phyloP scores from a whole-genome alignment of 2,113 vertebrate species.

The Heterotis niloticus region DNA sequence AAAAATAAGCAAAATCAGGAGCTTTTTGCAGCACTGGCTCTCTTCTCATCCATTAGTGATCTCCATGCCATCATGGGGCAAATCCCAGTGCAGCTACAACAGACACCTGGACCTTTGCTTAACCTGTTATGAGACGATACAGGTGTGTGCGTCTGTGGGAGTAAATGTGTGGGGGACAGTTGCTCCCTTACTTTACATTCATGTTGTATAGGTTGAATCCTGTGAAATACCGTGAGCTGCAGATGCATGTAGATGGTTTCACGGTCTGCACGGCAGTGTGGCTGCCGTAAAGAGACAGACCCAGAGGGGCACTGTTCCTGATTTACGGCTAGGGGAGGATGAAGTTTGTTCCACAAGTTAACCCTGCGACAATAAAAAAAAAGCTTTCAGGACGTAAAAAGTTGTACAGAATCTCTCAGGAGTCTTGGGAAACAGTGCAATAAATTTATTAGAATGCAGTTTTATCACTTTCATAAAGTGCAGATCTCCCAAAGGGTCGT shows the following conservation, averaged over 20 bases:
- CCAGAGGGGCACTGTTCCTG: slow-evolving; percentile 30
- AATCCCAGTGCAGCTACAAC: slow-evolving; percentile 15
- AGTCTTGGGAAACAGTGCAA: not conserved
- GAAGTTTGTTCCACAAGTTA: slow-evolving; percentile 56
- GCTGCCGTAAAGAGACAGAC: not conserved
- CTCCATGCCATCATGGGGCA: slow-evolving; percentile 2
- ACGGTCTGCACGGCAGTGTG: not conserved
- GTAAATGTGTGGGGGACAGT: not conserved
- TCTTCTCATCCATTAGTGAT: not conserved
- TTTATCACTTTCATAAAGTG: not conserved
- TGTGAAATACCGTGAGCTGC: slow-evolving; percentile 2
- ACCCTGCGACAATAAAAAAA: slow-evolving; percentile 68
- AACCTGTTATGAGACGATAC: not conserved
- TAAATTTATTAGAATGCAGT: slow-evolving; percentile 29
- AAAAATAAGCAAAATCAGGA: too few species aligned
- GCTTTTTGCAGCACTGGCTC: slow-evolving; percentile 13
- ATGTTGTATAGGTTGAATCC: slow-evolving; percentile 5
- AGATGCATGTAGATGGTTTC: slow-evolving; percentile 5
- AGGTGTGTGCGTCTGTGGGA: not conserved
- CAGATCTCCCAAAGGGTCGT: not conserved
- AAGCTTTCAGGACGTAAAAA: slow-evolving; percentile 58
- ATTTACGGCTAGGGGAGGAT: slow-evolving; percentile 46
- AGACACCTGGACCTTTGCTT: not conserved
- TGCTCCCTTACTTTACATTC: slow-evolving; percentile 14
- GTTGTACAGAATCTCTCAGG: slow-evolving; percentile 46